Base-by-base conservation (phyloP, 1,140 invertebrate species). In the Bombus cullumanus region DNA sequence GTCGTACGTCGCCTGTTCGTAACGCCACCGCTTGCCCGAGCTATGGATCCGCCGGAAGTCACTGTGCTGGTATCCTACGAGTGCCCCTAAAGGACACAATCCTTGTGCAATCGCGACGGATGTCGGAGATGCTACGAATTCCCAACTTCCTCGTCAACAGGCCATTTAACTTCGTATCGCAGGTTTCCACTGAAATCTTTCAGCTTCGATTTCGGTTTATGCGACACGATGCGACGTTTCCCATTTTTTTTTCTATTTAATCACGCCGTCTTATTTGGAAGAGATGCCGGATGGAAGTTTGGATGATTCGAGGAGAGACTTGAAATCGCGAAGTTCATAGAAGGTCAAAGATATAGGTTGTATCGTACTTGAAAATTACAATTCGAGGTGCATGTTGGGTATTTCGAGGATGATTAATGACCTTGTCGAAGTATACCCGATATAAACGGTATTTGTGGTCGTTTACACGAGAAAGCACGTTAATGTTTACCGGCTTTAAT, bases 11-110 rank as follows among this genome's bases (percentile, higher is more conserved):
- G 59, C 2, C 47, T 53, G 47, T 80, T 47, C 57, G 66, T 72
- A 72, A 80, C 83, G 76, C 68, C 83, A 47, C 68, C 68, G 68
- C 10, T 39, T 34, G 28, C 59, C 74, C 57, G 31, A 72, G 78
- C 76, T 85, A 85, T 85, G 77, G 83, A 85, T 85, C 68, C 83
- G 57, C 68, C 83, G 68, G 83, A 66, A 78, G 39, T 59, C 75
- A 79, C 31, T 43, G 73, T 57, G n/a, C 59, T 57, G n/a, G 37
- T 59, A 37, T 43, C 37, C 66, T 47, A 79, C 82, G 64, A 78
- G 64, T 37, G n/a, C 10, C 83, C 47, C 47, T 79, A 41, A 80
- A 43, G 25, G 75, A 76, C 57, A n/a, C 62, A n/a, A 41, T 64
- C 47, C 74, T 15, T 37, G 31, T 28, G 53, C 25, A 31, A 84